phyloP scores from a whole-genome alignment of 2,888 invertebrate genomes.

The Trichopria drosophilae region DNA sequence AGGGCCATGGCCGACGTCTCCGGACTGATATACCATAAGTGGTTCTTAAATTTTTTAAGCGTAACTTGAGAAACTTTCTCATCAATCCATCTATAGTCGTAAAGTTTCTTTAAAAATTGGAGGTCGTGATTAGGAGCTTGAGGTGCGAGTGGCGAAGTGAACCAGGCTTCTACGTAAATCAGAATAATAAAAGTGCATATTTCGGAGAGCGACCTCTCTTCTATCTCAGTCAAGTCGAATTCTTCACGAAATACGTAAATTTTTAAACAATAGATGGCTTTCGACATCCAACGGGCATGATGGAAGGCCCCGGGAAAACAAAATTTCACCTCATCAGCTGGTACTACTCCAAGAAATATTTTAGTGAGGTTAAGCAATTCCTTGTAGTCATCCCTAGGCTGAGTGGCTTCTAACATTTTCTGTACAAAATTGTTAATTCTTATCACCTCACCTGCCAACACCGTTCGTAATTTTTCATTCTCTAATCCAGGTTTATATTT shows the following conservation, averaged over 20 bases:
- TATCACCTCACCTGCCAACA: no score
- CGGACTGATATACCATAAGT: no score
- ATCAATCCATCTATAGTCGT: no score
- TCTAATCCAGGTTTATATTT: background rate
- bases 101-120: slow-evolving; percentile 7
- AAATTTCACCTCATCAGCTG: slow-evolving; percentile 18
- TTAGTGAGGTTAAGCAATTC: slow-evolving; percentile 21
- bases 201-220: no score
- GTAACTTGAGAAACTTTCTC: no score
- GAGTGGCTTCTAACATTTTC: slow-evolving; percentile 12
- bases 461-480: background rate
- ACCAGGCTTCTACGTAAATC: slow-evolving; percentile 23
- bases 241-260: slow-evolving; percentile 22
- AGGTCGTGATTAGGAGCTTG: slow-evolving; percentile 10
- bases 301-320: slow-evolving; percentile 16
- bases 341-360: no score
- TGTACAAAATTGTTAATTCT: slow-evolving; percentile 7
- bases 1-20: no score
- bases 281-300: slow-evolving; percentile 26
- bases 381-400: slow-evolving; percentile 25
- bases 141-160: no score
- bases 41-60: no score
- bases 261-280: slow-evolving; percentile 28
- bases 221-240: slow-evolving; percentile 15
- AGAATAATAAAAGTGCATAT: slow-evolving; percentile 27